phyloP scores from a whole-genome alignment of 2,888 invertebrate genomes.

The Apomyelois bistriatella region DNA sequence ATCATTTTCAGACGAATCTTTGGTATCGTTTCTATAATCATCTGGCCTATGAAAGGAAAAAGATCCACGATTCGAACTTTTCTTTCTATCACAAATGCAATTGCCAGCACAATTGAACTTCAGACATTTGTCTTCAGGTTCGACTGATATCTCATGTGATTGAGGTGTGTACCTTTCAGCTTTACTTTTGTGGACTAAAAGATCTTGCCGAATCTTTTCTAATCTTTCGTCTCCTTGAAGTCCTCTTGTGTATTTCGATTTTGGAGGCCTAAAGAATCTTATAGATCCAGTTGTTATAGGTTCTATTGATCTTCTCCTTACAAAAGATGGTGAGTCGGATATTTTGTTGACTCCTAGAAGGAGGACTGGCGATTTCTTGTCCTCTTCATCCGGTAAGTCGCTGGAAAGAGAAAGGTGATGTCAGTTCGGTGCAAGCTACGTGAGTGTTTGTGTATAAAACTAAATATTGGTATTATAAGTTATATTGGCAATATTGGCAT shows the following conservation, averaged over 20 bases:
- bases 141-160: slow-evolving; percentile 55
- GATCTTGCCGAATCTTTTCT: slow-evolving; percentile 70
- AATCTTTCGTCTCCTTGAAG: slow-evolving; percentile 68
- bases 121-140: slow-evolving; percentile 56
- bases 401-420: slow-evolving; percentile 55
- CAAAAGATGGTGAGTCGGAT: slow-evolving; percentile 64
- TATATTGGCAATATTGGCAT: background rate
- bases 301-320: slow-evolving; percentile 62
- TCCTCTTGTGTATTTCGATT: slow-evolving; percentile 69
- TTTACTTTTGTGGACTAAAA: slow-evolving; percentile 64
- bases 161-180: slow-evolving; percentile 68
- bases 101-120: slow-evolving; percentile 62
- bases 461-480: background rate
- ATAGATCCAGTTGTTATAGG: slow-evolving; percentile 62
- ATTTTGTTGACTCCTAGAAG: slow-evolving; percentile 82
- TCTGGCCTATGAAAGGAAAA: slow-evolving; percentile 69
- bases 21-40: slow-evolving; percentile 39
- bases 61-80: slow-evolving; percentile 61
- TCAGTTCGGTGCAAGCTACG: slow-evolving; percentile 2
- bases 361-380: slow-evolving; percentile 80
- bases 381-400: slow-evolving; percentile 81
- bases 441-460: background rate
- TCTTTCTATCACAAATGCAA: slow-evolving; percentile 65
- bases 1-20: slow-evolving; percentile 65
- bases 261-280: slow-evolving; percentile 67